These are phyloP conservation scores for Orcinus orca DNA, from an alignment of 2,113 vertebrate species.

Conservation along the genomic window DNA sequence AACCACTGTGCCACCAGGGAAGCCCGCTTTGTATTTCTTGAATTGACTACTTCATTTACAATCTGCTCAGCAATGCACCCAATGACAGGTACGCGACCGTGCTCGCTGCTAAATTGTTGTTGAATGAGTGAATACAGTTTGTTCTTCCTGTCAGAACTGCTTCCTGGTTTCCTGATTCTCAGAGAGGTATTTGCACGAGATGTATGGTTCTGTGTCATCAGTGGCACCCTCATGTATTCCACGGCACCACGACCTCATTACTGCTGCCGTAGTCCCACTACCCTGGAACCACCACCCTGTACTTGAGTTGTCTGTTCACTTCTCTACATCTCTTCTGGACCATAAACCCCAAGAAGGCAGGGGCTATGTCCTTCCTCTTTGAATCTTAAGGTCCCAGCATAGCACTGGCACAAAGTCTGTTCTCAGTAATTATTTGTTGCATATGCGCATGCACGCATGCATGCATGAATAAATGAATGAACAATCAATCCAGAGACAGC, in stretches of 20 bases:
- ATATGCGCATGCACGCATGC: not conserved
- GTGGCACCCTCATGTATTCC: accelerated
- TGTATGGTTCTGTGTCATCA: not conserved
- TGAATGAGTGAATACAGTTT: not conserved
- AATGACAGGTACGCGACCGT: accelerated
- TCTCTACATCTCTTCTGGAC: not conserved
- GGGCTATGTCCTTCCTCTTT: not conserved
- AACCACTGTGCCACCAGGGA: no score
- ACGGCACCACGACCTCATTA: no score
- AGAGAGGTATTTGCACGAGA: not conserved
- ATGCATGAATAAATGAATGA: not conserved
- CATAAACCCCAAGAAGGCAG: not conserved
- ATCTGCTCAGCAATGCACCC: not conserved
- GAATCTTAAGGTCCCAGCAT: not conserved
- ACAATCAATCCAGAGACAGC: not conserved
- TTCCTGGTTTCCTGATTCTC: not conserved
- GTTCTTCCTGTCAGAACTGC: not conserved
- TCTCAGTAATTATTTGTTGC: not conserved
- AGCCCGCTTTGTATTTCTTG: not conserved
- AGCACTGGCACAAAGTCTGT: not conserved
- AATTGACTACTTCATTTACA: not conserved
- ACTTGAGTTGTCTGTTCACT: not conserved
- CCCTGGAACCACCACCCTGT: not conserved
- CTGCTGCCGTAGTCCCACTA: not conserved
- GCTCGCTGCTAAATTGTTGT: not conserved